These are phyloP conservation scores for Crenichthys baileyi DNA, from an alignment of 2,797 vertebrate genomes.

Conservation along the genomic window DNA sequence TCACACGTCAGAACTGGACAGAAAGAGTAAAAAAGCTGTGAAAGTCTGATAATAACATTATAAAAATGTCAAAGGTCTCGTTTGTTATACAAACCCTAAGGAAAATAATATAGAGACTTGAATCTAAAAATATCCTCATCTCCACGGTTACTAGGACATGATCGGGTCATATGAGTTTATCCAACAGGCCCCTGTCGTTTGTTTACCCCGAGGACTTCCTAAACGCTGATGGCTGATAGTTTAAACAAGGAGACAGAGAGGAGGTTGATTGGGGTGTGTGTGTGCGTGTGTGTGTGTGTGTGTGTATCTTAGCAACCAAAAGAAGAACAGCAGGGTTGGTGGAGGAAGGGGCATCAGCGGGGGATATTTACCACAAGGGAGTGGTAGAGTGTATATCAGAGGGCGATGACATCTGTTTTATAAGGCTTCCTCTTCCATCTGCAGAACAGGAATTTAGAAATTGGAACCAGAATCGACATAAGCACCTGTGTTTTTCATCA, in stretches of 20 bases:
- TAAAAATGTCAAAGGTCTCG: not conserved
- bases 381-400: conserved; percentile 37
- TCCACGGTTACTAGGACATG: conserved; percentile 51
- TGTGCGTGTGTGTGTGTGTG: too few relatives aligned
- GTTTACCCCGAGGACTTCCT: conserved; percentile 76
- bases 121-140: conserved; percentile 50
- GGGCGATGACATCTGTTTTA: conserved; percentile 47
- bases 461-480: conserved; percentile 4
- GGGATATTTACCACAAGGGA: conserved; percentile 60
- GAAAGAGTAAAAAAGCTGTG: not conserved
- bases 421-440: conserved; percentile 42
- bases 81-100: not conserved
- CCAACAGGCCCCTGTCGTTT: conserved; percentile 54
- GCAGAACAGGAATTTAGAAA: conserved; percentile 33
- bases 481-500: conserved; percentile 44
- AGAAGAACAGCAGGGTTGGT: conserved; percentile 49
- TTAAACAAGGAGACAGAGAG: conserved; percentile 64
- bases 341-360: conserved; percentile 55
- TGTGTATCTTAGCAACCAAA: conserved; percentile 54
- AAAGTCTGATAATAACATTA: not conserved
- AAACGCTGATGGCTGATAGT: conserved; percentile 76
- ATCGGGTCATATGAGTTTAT: conserved; percentile 59
- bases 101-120: conserved; percentile 10
- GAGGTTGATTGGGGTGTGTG: too few relatives aligned
- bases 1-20: not conserved